Evolutionary conservation across 1,140 invertebrate species (phyloP), one percentile per base, ranked within the genome.

Genomic region (Drosophila fuyamai): DNA sequence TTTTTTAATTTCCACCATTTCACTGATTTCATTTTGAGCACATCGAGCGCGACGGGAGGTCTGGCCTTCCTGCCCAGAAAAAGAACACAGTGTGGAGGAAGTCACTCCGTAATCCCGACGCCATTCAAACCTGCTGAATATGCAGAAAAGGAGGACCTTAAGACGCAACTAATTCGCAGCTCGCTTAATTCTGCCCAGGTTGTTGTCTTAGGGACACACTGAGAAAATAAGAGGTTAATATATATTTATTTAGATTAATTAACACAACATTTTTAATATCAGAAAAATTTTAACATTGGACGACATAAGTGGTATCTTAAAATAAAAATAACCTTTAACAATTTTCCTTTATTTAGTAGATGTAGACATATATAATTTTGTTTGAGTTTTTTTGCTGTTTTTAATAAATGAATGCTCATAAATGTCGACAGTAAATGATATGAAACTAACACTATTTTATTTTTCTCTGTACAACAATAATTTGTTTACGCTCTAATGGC

Each of bases 1-100:
- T 86, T 86, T 86, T 85, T 86, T 86, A 86, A 86, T 86, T 86
- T 86, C 79, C 75, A 81, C 57, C 82, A 86, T 86, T 86, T 86
- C 70, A 81, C 79, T 86, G 82, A 86, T 86, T 86, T 86, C 82
- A 79, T 85, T 74, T 75, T 74, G 53, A 84, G 81, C 67, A 61
- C 73, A 81, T 68, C 54, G 77, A 68, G 71, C 62, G 65, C 79
- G 51, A 60, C 59, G 73, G 79, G 73, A 18, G 72, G 74, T 60
- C 43, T 32, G 29, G 47, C 27, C 46, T 29, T 44, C 5, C 41
- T 27, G 50, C 16, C 51, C 60, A 36, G 50, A 36, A 68, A 68
- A 36, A 23, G 48, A 35, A 46, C 32, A 32, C 41, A 12, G 14
- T 23, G 18, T n/a, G 60, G 35, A 56, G 7, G 43, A 56, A 56